Conservation (phyloP, 2,888 invertebrate genomes). For the Cephonodes hylas region DNA sequence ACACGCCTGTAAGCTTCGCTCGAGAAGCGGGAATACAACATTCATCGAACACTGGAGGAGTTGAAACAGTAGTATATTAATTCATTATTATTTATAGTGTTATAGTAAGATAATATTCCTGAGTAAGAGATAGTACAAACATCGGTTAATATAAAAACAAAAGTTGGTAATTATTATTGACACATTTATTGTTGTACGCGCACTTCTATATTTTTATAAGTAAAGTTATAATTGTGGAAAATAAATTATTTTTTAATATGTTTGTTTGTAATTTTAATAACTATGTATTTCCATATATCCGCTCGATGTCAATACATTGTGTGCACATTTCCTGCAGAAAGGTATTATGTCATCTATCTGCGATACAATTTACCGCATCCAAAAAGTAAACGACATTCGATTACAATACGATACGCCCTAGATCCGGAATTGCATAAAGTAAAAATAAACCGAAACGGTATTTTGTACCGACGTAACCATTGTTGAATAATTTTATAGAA, state of each 20-base stretch:
- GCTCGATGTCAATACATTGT: too few species aligned
- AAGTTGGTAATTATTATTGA: neutral
- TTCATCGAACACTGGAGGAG: slow-evolving; percentile 57
- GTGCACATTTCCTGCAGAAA: slow-evolving; percentile 15
- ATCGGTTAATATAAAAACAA: neutral
- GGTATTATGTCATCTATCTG: slow-evolving; percentile 42
- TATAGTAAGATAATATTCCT: neutral
- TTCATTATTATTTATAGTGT: neutral
- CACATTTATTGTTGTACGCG: neutral
- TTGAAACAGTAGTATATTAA: slow-evolving; percentile 62
- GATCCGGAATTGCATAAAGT: slow-evolving; percentile 54
- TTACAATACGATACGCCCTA: slow-evolving; percentile 53
- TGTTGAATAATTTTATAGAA: slow-evolving; percentile 39
- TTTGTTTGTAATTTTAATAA: neutral
- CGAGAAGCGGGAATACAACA: slow-evolving; percentile 69
- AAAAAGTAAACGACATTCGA: slow-evolving; percentile 39
- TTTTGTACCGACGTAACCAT: slow-evolving; percentile 42
- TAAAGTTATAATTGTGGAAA: neutral
- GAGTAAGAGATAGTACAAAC: neutral
- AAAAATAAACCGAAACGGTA: slow-evolving; percentile 44
- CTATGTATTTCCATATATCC: too few species aligned
- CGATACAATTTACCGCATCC: slow-evolving; percentile 29
- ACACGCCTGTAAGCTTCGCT: slow-evolving; percentile 56
- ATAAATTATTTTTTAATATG: neutral
- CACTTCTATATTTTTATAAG: neutral